phyloP scores from a whole-genome alignment of 2,888 invertebrate genomes.

The Diarsia brunnea region DNA sequence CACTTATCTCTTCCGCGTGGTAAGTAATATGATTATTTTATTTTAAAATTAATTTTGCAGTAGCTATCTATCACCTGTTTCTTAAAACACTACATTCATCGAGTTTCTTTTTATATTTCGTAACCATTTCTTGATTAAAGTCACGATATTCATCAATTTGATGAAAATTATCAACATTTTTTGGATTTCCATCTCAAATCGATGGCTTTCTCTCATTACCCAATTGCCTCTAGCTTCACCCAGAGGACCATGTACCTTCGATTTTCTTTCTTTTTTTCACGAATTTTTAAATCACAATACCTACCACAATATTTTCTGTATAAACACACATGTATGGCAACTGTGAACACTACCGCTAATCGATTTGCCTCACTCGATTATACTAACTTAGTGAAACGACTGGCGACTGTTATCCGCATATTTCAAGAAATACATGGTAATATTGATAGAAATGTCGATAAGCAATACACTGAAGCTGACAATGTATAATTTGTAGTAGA shows the following conservation, averaged over 20 bases:
- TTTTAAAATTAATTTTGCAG: conserved; percentile 25
- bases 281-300: conserved; percentile 1
- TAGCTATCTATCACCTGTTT: conserved; percentile 6
- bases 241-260: too few relatives aligned
- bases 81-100: neutral
- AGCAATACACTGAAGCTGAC: neutral
- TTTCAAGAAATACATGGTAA: conserved; percentile 10
- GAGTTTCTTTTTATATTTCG: neutral
- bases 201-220: neutral
- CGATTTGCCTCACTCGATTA: conserved; percentile 47
- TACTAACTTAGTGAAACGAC: conserved; percentile 33
- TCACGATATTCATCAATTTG: neutral
- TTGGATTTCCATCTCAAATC: neutral
- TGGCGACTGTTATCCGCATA: conserved; percentile 24
- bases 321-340: conserved; percentile 17
- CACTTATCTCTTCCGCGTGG: conserved; percentile 38
- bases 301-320: neutral
- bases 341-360: conserved; percentile 34
- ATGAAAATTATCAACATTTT: neutral
- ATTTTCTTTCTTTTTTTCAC: neutral
- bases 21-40: conserved; percentile 20
- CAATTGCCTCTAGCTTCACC: neutral
- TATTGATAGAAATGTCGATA: neutral
- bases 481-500: neutral
- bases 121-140: neutral